Percentiles rank a stretch among this genome's conserved stretches.
phyloP scores from a whole-genome alignment of 2,113 vertebrate genomes.

The Ammodytes marinus region DNA sequence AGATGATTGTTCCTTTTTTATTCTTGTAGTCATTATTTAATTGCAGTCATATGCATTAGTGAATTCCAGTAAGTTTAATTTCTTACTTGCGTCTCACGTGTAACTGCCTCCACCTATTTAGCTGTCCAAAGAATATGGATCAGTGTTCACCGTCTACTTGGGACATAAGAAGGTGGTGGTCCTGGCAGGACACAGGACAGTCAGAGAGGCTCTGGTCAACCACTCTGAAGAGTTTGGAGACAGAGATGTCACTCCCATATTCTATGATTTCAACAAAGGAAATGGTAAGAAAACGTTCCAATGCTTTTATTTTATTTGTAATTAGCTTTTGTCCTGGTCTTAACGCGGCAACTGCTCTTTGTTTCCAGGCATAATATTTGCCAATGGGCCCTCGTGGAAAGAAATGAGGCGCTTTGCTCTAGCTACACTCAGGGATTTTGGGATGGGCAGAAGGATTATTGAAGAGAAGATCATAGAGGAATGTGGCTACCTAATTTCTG shows the following conservation, averaged over 20 bases:
- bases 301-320: not conserved
- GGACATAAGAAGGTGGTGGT: slow-evolving; percentile 85
- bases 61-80: not conserved
- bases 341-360: not conserved
- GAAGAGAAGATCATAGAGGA: slow-evolving; percentile 65
- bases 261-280: slow-evolving; percentile 55
- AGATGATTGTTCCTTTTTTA: not conserved
- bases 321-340: not conserved
- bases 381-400: slow-evolving; percentile 60
- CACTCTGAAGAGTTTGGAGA: slow-evolving; percentile 86
- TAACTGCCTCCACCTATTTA: slow-evolving; percentile 45
- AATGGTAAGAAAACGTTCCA: slow-evolving; percentile 55
- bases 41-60: not conserved
- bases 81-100: not conserved
- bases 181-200: slow-evolving; percentile 84
- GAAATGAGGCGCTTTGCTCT: slow-evolving; percentile 70
- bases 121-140: slow-evolving; percentile 88
- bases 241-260: slow-evolving; percentile 48
- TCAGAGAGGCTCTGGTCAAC: slow-evolving; percentile 86
- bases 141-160: slow-evolving; percentile 86
- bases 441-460: slow-evolving; percentile 64
- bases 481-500: slow-evolving; percentile 44
- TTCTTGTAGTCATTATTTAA: not conserved
- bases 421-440: slow-evolving; percentile 61
- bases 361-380: slow-evolving; percentile 25